Conservation (phyloP, 2,888 invertebrate genomes). For the Aricia artaxerxes region DNA sequence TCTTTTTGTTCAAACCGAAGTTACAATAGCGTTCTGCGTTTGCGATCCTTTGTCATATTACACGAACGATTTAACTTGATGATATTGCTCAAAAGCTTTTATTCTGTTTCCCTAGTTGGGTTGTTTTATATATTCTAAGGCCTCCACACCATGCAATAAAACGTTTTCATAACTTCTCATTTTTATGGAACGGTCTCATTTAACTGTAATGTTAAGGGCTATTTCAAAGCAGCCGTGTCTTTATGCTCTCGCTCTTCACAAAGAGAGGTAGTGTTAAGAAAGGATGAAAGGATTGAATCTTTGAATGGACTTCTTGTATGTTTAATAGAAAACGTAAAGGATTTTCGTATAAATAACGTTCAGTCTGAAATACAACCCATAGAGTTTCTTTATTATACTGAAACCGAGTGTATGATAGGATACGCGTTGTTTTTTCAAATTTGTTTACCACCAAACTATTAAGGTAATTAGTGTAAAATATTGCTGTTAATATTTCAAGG, state of each 20-base stretch:
- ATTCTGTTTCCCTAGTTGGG: slow-evolving; percentile 10
- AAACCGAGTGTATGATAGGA: neutral
- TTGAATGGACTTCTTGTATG: slow-evolving; percentile 2
- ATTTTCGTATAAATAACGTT: neutral
- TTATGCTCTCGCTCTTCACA: neutral
- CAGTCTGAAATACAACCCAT: neutral
- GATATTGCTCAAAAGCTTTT: slow-evolving; percentile 17
- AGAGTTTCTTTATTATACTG: neutral
- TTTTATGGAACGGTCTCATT: slow-evolving; percentile 4
- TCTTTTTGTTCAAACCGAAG: neutral
- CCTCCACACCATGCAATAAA: slow-evolving; percentile 5
- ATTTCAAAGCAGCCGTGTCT: neutral
- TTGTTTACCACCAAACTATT: no score
- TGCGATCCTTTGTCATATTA: slow-evolving; percentile 14
- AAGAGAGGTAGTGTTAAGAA: slow-evolving; percentile 1
- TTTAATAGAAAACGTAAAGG: neutral
- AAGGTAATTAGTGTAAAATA: neutral
- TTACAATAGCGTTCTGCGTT: slow-evolving; percentile 7
- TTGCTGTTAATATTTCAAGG: neutral
- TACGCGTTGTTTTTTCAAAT: neutral
- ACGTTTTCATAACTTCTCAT: slow-evolving; percentile 1
- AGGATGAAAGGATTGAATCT: slow-evolving; percentile 4
- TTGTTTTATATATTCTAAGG: slow-evolving; percentile 8
- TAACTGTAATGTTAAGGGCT: neutral
- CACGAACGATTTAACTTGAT: slow-evolving; percentile 25